Evolutionary conservation across 2,113 vertebrate genomes (phyloP).

Genomic region (rabbit (Oryctolagus cuniculus)): DNA sequence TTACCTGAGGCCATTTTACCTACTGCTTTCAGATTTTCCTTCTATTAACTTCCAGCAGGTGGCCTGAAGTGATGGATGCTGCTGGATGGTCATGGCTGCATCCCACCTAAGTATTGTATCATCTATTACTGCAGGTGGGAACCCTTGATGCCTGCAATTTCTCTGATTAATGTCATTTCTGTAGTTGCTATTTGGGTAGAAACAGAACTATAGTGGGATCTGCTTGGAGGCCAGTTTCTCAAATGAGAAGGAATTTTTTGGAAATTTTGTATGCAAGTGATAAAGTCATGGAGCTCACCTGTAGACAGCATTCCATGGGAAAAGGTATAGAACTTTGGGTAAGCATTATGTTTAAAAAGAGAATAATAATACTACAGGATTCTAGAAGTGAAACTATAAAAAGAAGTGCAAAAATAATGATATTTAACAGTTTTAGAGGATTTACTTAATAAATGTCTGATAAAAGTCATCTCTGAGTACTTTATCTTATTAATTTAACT

Average conservation of each 20-base stretch:
- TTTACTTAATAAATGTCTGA: not conserved
- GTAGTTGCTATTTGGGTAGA: not conserved
- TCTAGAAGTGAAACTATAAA: not conserved
- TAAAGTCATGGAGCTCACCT: not conserved
- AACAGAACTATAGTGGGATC: not conserved
- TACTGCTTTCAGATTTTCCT: slow-evolving; percentile 12
- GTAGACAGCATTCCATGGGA: not conserved
- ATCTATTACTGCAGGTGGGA: slow-evolving; percentile 14
- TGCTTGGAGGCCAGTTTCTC: not conserved
- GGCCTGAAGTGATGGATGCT: not conserved
- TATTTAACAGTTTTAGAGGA: not conserved
- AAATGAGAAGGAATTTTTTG: not conserved
- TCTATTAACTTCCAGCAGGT: not conserved
- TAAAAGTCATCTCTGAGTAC: not conserved
- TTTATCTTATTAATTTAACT: not conserved
- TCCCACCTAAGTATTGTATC: not conserved
- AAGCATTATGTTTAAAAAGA: not conserved
- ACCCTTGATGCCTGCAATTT: not conserved
- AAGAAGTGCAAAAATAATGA: not conserved
- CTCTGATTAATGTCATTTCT: slow-evolving; percentile 28
- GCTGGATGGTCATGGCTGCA: not conserved
- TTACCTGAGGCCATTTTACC: slow-evolving; percentile 23
- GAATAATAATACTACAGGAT: not conserved
- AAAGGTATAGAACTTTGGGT: not conserved
- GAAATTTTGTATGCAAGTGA: not conserved